These are phyloP conservation scores for Cinclus mexicanus DNA, from an alignment of 2,113 vertebrate species.

Conservation along the genomic window DNA sequence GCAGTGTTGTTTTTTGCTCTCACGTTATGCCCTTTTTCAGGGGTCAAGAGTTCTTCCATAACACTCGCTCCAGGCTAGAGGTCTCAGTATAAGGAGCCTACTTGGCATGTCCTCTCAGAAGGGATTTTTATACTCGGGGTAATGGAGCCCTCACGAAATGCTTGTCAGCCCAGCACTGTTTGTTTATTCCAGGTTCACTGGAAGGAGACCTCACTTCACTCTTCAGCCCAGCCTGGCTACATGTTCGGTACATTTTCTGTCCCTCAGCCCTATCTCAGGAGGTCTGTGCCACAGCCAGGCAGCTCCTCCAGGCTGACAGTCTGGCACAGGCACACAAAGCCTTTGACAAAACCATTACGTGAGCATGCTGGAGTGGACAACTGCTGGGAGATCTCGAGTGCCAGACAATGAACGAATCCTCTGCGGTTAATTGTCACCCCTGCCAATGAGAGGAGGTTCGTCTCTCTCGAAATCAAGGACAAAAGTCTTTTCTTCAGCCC, in stretches of 20 bases:
- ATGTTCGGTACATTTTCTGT: not conserved
- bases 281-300: not conserved
- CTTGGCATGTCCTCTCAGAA: not conserved
- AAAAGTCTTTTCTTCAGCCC: slow-evolving; percentile 64
- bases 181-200: slow-evolving; percentile 7
- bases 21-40: slow-evolving; percentile 33
- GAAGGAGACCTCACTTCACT: not conserved
- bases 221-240: not conserved
- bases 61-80: not conserved
- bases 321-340: slow-evolving; percentile 21
- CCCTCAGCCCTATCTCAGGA: not conserved
- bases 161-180: slow-evolving; percentile 1
- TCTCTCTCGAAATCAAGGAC: slow-evolving; percentile 29
- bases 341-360: not conserved
- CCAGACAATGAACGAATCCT: slow-evolving; percentile 45
- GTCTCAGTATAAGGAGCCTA: not conserved
- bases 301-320: not conserved
- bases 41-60: slow-evolving; percentile 34
- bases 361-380: not conserved
- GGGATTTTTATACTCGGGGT: not conserved
- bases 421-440: slow-evolving; percentile 46
- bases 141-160: not conserved
- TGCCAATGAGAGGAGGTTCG: slow-evolving; percentile 37
- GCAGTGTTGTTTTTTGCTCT: not conserved
- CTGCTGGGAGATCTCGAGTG: slow-evolving; percentile 23